Evolutionary conservation across 2,113 vertebrate species (phyloP), one percentile per base, ranked within the genome.

Genomic region (Shinisaurus crocodilurus): DNA sequence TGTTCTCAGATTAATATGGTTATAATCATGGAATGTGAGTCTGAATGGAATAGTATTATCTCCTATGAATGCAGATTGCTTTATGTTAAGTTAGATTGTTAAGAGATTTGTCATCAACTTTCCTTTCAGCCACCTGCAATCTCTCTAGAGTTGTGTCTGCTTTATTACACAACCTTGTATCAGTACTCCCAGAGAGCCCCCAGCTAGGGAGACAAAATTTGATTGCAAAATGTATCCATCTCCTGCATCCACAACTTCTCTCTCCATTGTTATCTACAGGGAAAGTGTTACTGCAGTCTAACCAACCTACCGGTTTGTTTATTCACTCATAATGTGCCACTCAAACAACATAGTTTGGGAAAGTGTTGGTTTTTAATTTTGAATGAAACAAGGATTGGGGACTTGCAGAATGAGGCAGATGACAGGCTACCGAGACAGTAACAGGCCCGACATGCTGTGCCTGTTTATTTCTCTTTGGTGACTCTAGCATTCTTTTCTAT

Each of bases 91-190:
- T 87, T 87, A 45, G 57, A 83, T 88, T 77, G 72, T 88, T 84
- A 69, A 40, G 80, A 76, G 74, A 60, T 77, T 91, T 88, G 79
- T 91, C 85, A 67, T 91, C 86, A 48, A 65, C 69, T 77, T 88
- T 57, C 77, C 70, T 83, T 88, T 79, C 57, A 88, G 90, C 69
- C 45, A 50, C 69, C 69, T 88, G 70, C 43, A 83, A 82, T 57
- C 85, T 88, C 43, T 69, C 20, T 76, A 88, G 74, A 50, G 40
- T 34, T 84, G 69, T 87, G 69, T 40, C 70, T 76, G 10, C 57
- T 45, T 5, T 86, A 45, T 83, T 91, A 25, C 72, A 43, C 90
- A 90, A 93, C 54, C 34, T 0, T 54, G 0, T 1, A 1, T 12
- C 6, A 10, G 43, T 90, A 45, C 69, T 57, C 89, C 34, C n/a